phyloP scores from a whole-genome alignment of 1,140 invertebrate genomes.

The Eumaeus atala region DNA sequence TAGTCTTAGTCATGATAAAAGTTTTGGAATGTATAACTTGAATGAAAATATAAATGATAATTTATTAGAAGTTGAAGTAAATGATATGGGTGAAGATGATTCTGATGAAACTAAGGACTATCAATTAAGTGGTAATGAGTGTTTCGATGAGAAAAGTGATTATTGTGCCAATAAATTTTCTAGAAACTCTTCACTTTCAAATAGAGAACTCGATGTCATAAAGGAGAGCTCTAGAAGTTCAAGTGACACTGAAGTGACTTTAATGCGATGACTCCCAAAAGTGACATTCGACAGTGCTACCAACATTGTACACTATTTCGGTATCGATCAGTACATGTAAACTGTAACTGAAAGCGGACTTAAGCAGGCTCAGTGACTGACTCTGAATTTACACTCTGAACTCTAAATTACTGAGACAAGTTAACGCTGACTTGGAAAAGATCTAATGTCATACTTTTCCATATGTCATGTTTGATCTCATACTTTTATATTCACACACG shows the following conservation, averaged over 20 bases:
- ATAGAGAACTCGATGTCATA: constrained; percentile 70
- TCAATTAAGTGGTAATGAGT: constrained; percentile 44
- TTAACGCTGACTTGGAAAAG: too few species aligned
- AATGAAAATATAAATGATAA: constrained; percentile 51
- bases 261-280: constrained; percentile 67
- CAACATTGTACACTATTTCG: constrained; percentile 47
- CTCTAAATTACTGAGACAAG: too few species aligned
- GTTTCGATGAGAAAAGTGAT: constrained; percentile 61
- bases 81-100: constrained; percentile 50
- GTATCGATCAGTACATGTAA: neutral
- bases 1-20: constrained; percentile 60
- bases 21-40: constrained; percentile 40
- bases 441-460: too few species aligned
- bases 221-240: constrained; percentile 73
- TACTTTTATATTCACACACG: too few species aligned
- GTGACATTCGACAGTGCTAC: constrained; percentile 57
- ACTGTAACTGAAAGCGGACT: neutral
- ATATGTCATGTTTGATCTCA: too few species aligned
- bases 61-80: constrained; percentile 64
- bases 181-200: constrained; percentile 61
- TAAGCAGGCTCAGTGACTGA: too few species aligned
- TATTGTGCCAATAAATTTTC: constrained; percentile 63
- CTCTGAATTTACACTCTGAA: too few species aligned
- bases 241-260: constrained; percentile 70
- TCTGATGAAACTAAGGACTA: constrained; percentile 58